These are phyloP conservation scores for Acipenser transmontanus DNA, from an alignment of 2,797 vertebrate species.

Conservation along the genomic window DNA sequence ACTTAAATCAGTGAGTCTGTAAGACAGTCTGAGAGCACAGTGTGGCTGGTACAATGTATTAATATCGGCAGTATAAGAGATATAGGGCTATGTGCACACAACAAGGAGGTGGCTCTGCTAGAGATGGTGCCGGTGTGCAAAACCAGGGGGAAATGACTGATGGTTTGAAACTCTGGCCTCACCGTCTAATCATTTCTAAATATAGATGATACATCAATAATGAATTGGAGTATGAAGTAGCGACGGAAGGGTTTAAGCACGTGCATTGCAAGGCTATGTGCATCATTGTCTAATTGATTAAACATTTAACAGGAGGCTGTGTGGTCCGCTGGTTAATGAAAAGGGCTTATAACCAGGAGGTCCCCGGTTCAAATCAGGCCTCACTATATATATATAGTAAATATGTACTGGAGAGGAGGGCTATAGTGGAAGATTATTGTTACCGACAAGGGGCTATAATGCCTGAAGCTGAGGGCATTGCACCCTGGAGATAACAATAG, in stretches of 20 bases:
- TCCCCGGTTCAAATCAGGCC: not conserved
- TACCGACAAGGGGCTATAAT: not conserved
- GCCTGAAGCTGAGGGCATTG: too few species aligned
- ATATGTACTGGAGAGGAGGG: not conserved
- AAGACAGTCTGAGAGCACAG: not conserved
- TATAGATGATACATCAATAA: conserved; percentile 24
- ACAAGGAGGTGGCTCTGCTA: not conserved
- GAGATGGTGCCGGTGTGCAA: not conserved
- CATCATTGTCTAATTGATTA: conserved; percentile 12
- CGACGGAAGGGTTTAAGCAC: conserved; percentile 29
- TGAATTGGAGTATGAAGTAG: conserved; percentile 29
- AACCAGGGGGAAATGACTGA: conserved; percentile 2
- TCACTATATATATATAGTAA: not conserved
- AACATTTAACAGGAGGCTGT: not conserved
- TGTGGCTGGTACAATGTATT: conserved; percentile 12
- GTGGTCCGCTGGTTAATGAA: too few species aligned
- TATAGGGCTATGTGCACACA: not conserved
- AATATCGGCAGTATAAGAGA: conserved; percentile 19
- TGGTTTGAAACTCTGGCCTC: conserved; percentile 2
- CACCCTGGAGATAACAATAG: too few species aligned
- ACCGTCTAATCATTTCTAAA: conserved; percentile 23
- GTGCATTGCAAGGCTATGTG: conserved; percentile 23
- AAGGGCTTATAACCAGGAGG: not conserved
- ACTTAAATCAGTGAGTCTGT: conserved; percentile 11
- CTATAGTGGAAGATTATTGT: not conserved